Conservation (phyloP, 30 jellyfish, hydroid and myxozoan species). For the Turritopsis rubra region DNA sequence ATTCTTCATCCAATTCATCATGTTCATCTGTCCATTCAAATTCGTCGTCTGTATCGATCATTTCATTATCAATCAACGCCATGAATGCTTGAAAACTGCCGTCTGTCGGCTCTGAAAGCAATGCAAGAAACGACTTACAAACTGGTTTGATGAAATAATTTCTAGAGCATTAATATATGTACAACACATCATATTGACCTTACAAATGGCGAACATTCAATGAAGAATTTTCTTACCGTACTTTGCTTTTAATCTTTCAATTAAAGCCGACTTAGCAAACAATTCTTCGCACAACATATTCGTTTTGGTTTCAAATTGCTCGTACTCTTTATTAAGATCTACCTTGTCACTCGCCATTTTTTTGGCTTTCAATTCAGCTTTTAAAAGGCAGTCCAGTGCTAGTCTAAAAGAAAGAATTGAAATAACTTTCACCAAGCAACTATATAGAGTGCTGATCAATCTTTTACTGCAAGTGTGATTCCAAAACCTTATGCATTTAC, state of each 20-base stretch:
- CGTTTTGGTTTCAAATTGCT: neutral
- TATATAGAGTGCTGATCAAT: neutral
- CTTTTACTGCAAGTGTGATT: neutral
- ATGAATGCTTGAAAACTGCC: conserved; percentile 61
- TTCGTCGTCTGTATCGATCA: conserved; percentile 56
- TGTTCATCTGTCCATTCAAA: conserved; percentile 55
- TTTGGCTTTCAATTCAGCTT: neutral
- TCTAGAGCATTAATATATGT: neutral
- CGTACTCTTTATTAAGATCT: neutral
- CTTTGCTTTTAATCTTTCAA: conserved; percentile 18
- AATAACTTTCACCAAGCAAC: too few relatives aligned
- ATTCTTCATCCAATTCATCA: conserved; percentile 81
- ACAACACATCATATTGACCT: neutral
- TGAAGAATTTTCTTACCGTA: neutral
- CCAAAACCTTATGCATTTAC: too few relatives aligned
- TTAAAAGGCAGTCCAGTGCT: conserved; percentile 2
- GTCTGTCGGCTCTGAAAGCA: conserved; percentile 31
- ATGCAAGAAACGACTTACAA: neutral
- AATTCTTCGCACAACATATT: neutral
- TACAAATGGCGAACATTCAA: neutral
- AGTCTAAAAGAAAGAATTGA: conserved; percentile 4
- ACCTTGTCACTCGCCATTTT: neutral
- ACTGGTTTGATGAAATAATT: neutral
- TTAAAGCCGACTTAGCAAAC: neutral
- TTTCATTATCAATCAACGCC: conserved; percentile 70